Conservation (phyloP, 2,888 invertebrate genomes). For the Nymphalis polychloros region DNA sequence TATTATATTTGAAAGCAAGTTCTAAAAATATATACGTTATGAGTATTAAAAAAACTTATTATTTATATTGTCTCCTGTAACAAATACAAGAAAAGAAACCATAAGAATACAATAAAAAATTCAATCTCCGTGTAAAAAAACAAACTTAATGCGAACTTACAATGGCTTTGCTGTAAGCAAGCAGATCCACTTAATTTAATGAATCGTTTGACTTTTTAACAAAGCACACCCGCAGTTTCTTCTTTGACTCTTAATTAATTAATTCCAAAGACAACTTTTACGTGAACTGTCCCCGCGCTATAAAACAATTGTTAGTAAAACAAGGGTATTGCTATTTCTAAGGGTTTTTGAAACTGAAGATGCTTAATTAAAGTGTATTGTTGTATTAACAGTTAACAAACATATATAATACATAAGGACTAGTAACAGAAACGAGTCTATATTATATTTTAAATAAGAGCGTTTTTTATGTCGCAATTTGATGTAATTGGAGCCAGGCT, state of each 20-base stretch:
- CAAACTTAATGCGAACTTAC: slow-evolving; percentile 15
- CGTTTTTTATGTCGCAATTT: no score
- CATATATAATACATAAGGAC: no score
- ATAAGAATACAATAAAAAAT: slow-evolving; percentile 18
- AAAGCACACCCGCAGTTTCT: slow-evolving; percentile 29
- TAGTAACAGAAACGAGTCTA: no score
- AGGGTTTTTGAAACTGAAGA: slow-evolving; percentile 2
- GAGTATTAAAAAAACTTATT: not conserved
- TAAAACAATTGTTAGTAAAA: slow-evolving; percentile 10
- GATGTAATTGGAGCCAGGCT: no score
- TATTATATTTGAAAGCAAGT: no score
- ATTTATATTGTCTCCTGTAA: not conserved
- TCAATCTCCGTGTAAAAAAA: slow-evolving; percentile 18
- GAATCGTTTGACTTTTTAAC: slow-evolving; percentile 37
- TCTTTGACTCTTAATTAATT: slow-evolving; percentile 24
- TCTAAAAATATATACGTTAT: no score
- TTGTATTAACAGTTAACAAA: not conserved
- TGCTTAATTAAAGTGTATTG: not conserved
- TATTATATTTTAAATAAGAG: no score
- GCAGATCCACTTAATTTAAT: slow-evolving; percentile 37
- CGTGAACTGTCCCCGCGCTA: not conserved
- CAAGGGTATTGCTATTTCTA: not conserved
- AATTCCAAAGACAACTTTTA: slow-evolving; percentile 21
- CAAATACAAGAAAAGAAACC: slow-evolving; percentile 1
- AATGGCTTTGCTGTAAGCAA: slow-evolving; percentile 33